Evolutionary conservation across 2,797 vertebrate species (phyloP).

Genomic region (Lepus townsendii): DNA sequence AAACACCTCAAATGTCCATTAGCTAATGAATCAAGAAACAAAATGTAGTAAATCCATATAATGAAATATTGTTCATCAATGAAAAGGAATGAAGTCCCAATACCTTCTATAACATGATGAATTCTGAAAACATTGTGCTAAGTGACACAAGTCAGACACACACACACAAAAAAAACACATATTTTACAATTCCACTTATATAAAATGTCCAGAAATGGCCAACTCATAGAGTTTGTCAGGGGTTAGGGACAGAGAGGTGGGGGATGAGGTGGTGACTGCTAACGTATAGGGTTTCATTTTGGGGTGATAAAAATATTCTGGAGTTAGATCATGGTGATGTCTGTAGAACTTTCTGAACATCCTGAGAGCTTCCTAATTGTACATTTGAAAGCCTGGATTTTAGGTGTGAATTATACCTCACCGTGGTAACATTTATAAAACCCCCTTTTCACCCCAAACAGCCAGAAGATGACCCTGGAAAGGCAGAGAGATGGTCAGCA

Average conservation of each 20-base stretch:
- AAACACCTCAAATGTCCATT: neutral
- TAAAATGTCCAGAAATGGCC: neutral
- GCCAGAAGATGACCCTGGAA: neutral
- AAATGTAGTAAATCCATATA: neutral
- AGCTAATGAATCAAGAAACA: neutral
- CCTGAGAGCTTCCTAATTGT: neutral
- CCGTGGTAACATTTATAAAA: slow-evolving; percentile 51
- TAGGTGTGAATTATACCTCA: neutral
- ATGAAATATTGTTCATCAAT: neutral
- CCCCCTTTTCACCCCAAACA: slow-evolving; percentile 39
- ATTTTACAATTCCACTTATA: neutral
- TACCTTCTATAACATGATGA: neutral
- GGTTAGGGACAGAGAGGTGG: too few relatives aligned
- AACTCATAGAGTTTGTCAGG: neutral
- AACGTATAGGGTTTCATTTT: neutral
- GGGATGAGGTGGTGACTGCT: neutral
- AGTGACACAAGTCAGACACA: slow-evolving; percentile 15
- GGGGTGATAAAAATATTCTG: neutral
- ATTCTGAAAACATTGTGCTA: neutral
- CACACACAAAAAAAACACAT: neutral
- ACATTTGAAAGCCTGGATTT: slow-evolving; percentile 13
- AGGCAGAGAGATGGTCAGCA: neutral
- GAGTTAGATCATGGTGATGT: neutral
- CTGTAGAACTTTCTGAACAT: neutral
- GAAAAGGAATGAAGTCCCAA: neutral